phyloP scores from a whole-genome alignment of 2,113 vertebrate species.

The Sander lucioperca region DNA sequence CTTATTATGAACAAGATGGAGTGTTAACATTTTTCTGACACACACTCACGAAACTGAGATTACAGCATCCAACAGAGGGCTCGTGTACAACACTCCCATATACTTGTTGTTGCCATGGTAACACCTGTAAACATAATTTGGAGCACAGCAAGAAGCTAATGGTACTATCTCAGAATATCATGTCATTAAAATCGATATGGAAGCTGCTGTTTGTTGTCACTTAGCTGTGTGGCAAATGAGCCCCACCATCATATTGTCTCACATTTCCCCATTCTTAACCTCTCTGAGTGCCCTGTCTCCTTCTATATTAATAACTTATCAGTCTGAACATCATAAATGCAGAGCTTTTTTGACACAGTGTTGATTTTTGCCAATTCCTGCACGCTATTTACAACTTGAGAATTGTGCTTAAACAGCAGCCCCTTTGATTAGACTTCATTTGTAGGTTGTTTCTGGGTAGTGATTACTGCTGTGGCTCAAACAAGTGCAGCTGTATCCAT shows the following conservation, averaged over 20 bases:
- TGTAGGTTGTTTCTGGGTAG: neutral
- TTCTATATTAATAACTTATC: neutral
- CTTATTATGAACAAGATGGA: neutral
- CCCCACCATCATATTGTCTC: neutral
- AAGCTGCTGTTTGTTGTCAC: constrained; percentile 32
- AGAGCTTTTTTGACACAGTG: neutral
- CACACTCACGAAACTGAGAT: neutral
- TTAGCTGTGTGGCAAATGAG: constrained; percentile 7
- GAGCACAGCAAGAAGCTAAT: constrained; percentile 20
- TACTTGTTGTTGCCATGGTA: constrained; percentile 12
- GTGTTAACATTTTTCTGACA: neutral
- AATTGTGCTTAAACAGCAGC: neutral
- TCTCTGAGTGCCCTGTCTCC: neutral
- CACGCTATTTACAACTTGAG: neutral
- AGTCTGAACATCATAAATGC: neutral
- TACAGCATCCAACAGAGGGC: neutral
- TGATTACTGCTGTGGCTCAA: neutral
- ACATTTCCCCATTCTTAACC: neutral
- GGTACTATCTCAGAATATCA: constrained; percentile 22
- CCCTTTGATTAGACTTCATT: neutral
- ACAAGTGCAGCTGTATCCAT: neutral
- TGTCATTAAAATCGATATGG: constrained; percentile 28
- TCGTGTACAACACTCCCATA: constrained; percentile 9
- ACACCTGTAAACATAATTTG: constrained; percentile 34
- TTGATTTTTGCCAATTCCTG: neutral